Evolutionary conservation across 1,140 invertebrate genomes (phyloP).

Genomic region (Bombus confusus): DNA sequence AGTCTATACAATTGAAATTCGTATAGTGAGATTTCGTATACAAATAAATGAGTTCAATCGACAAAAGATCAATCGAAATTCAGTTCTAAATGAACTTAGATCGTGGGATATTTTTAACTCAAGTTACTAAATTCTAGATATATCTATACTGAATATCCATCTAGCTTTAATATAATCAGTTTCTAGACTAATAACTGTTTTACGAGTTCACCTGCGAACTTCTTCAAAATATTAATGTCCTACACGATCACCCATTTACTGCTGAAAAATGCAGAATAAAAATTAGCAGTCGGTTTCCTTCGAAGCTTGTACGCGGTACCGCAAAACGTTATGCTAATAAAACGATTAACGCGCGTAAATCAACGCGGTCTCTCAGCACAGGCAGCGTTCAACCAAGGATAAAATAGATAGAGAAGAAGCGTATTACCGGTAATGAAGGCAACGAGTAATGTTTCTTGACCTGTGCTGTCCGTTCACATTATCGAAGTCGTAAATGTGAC

Average conservation of each 20-base stretch:
- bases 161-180: not conserved
- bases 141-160: no score
- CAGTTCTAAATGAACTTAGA: no score
- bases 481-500: slow-evolving; percentile 20
- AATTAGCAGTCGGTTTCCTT: not conserved
- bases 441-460: slow-evolving; percentile 33
- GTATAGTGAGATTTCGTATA: no score
- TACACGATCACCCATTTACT: not conserved
- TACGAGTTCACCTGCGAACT: not conserved
- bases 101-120: no score
- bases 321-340: slow-evolving; percentile 14
- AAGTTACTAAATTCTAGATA: no score
- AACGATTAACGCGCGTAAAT: slow-evolving; percentile 24
- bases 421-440: not conserved
- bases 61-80: not conserved
- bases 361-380: not conserved
- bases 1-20: no score
- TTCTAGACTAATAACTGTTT: not conserved
- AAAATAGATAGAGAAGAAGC: not conserved
- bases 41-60: no score
- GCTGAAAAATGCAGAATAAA: not conserved
- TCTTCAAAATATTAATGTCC: not conserved
- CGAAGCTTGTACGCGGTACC: no score
- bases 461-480: slow-evolving; percentile 1
- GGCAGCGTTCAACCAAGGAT: not conserved